These are phyloP conservation scores for Cephus rjabovi DNA, from an alignment of 2,888 invertebrate genomes.

Conservation along the genomic window DNA sequence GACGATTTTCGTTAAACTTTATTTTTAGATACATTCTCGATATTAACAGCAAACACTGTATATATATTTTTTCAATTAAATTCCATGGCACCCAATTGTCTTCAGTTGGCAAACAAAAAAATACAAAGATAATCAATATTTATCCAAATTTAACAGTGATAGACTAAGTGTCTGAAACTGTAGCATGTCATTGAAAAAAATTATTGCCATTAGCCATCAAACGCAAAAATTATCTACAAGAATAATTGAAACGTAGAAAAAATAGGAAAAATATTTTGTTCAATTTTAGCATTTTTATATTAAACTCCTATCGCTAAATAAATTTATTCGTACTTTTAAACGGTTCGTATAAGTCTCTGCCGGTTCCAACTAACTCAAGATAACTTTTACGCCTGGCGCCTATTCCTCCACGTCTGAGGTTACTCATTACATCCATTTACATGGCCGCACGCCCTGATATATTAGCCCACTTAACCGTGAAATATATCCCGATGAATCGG, in stretches of 20 bases:
- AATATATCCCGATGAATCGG: conserved; percentile 16
- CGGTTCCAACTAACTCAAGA: neutral
- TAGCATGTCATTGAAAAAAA: too few relatives aligned
- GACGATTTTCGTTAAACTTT: neutral
- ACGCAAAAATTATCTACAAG: neutral
- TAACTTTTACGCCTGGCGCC: conserved; percentile 24
- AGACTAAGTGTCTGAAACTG: too few relatives aligned
- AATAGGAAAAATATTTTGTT: too few relatives aligned
- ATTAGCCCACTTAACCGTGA: conserved; percentile 17
- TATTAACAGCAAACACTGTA: neutral
- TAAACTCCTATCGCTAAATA: neutral
- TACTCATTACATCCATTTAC: conserved; percentile 31
- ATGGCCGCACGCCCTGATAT: conserved; percentile 20
- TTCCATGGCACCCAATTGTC: neutral
- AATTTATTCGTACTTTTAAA: neutral
- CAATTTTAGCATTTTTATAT: too few relatives aligned
- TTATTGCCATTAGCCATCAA: too few relatives aligned
- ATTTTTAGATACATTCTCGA: neutral
- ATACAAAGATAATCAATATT: neutral
- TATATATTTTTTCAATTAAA: neutral
- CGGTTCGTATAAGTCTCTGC: neutral
- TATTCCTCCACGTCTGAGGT: conserved; percentile 26
- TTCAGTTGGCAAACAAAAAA: neutral
- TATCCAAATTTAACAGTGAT: neutral
- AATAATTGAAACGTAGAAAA: neutral